Evolutionary conservation across 2,797 vertebrate genomes (phyloP).

Genomic region (Lacerta bilineata): DNA sequence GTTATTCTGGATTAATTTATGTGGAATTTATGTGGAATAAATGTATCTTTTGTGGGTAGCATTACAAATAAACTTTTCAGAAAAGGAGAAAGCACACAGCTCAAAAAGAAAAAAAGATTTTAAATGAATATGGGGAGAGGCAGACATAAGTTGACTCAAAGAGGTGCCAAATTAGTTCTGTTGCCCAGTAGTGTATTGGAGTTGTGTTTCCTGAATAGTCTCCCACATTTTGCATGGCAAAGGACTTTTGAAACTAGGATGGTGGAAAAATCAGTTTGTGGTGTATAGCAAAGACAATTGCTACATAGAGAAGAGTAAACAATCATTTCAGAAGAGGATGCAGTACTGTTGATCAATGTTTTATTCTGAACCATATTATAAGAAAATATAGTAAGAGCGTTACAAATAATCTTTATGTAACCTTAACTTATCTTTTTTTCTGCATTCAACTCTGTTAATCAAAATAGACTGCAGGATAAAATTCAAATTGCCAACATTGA

Average conservation of each 20-base stretch:
- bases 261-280: neutral
- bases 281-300: neutral
- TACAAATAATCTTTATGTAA: no score
- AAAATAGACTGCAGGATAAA: no score
- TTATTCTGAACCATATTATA: no score
- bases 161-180: neutral
- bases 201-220: neutral
- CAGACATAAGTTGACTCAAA: neutral
- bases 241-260: neutral
- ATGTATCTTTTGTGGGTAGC: neutral
- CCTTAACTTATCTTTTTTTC: no score
- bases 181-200: neutral
- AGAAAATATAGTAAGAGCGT: no score
- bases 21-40: neutral
- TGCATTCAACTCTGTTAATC: no score
- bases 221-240: neutral
- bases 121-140: neutral
- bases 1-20: neutral
- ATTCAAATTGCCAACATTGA: no score
- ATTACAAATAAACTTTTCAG: neutral
- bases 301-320: neutral
- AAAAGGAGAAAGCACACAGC: neutral
- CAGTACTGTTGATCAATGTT: no score
- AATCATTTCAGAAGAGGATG: no score
- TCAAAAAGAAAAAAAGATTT: neutral